Conservation (phyloP, 2,797 vertebrate genomes). For the Manis pentadactyla region DNA sequence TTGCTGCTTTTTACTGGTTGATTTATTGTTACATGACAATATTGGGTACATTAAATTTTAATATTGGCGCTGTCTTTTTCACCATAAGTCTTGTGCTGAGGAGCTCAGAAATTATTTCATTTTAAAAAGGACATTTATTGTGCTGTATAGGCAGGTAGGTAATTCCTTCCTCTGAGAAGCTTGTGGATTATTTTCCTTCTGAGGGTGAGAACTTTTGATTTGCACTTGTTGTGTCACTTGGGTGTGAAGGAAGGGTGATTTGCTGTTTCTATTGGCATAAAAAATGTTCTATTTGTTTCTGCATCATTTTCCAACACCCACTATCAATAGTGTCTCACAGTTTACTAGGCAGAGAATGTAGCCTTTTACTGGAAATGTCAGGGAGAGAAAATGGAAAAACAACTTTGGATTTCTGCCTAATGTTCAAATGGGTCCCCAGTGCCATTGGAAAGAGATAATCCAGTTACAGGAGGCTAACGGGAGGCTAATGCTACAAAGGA, state of each 20-base stretch:
- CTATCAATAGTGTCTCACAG: conserved; percentile 11
- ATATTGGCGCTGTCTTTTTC: conserved; percentile 82
- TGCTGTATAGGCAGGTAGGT: conserved; percentile 70
- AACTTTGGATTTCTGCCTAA: conserved; percentile 61
- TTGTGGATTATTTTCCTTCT: conserved; percentile 63
- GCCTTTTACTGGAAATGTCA: conserved; percentile 60
- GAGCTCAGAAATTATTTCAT: conserved; percentile 82
- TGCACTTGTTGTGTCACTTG: conserved; percentile 23
- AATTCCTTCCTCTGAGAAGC: conserved; percentile 79
- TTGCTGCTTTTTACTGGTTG: conserved; percentile 78
- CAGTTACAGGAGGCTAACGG: not conserved
- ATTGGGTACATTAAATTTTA: conserved; percentile 85
- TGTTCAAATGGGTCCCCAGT: not conserved
- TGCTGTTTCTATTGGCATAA: conserved; percentile 55
- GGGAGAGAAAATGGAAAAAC: conserved; percentile 41
- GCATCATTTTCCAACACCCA: conserved; percentile 60
- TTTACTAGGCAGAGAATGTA: conserved; percentile 61
- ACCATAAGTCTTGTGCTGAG: conserved; percentile 80
- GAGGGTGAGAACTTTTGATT: conserved; percentile 75
- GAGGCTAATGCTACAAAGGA: not conserved
- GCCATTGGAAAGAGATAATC: not conserved
- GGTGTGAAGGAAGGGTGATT: conserved; percentile 55
- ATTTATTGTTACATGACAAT: conserved; percentile 85
- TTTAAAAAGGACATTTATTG: conserved; percentile 83
- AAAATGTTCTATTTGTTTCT: conserved; percentile 70